Conservation (phyloP, 2,113 vertebrate species). For the Fukomys damarensis region DNA sequence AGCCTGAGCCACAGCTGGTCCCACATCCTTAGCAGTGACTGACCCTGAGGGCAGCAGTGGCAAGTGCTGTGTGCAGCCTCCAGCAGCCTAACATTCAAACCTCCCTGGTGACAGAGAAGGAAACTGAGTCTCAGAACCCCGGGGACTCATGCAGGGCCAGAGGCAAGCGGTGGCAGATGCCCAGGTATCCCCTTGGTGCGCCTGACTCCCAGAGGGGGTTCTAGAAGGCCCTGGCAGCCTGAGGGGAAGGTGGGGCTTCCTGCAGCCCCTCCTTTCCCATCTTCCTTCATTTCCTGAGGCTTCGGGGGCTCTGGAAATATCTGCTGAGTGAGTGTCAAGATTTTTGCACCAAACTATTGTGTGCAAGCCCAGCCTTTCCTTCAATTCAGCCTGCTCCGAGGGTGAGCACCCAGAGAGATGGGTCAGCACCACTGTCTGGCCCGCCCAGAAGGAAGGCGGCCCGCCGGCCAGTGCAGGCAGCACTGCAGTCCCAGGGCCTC, state of each 20-base stretch:
- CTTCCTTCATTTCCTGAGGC: conserved; percentile 63
- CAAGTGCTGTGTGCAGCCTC: not conserved
- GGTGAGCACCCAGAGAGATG: not conserved
- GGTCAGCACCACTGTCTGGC: not conserved
- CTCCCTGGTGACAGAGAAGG: not conserved
- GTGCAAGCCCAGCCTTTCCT: conserved; percentile 69
- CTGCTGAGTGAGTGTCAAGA: conserved; percentile 3
- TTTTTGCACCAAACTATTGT: conserved; percentile 53
- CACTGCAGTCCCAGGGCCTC: not conserved
- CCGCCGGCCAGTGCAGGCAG: not conserved
- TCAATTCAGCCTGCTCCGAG: conserved; percentile 22
- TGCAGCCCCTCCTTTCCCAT: conserved; percentile 40
- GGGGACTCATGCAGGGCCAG: rapidly evolving
- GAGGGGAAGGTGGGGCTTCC: conserved; percentile 13
- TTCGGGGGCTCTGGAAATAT: conserved; percentile 23
- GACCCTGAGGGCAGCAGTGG: not conserved
- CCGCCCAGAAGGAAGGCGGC: not conserved
- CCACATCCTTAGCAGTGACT: not conserved
- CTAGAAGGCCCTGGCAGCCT: not conserved
- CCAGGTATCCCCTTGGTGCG: not conserved
- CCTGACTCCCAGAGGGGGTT: not conserved
- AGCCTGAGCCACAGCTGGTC: not conserved
- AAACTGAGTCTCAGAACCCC: not conserved
- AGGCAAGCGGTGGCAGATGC: not conserved
- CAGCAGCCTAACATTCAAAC: rapidly evolving